Percentiles rank a stretch among this genome's conserved stretches.
Conservation (phyloP, 2,888 invertebrate species). For the Perizoma affinitatum region DNA sequence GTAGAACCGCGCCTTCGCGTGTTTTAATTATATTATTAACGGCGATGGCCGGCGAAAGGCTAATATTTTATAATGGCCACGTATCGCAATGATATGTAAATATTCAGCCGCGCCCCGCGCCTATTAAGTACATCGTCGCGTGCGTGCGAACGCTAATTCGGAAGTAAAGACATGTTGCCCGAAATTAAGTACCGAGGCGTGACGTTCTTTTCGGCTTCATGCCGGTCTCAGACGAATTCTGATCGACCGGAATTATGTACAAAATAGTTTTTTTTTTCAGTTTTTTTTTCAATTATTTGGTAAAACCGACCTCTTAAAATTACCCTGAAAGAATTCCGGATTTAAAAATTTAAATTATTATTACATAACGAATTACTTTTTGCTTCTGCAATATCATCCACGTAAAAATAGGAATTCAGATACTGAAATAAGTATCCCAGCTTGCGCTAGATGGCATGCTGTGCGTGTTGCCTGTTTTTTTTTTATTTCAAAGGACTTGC, state of each 20-base stretch:
- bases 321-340: too few relatives aligned
- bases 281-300: too few relatives aligned
- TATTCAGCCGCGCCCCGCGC: constrained; percentile 73
- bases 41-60: constrained; percentile 75
- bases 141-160: constrained; percentile 77
- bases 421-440: too few relatives aligned
- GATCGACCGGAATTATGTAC: constrained; percentile 38
- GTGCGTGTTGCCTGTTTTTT: too few relatives aligned
- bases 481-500: too few relatives aligned
- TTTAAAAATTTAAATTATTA: too few relatives aligned
- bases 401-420: too few relatives aligned
- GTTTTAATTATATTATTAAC: constrained; percentile 84
- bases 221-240: constrained; percentile 57
- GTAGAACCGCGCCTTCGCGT: constrained; percentile 78
- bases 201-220: constrained; percentile 56
- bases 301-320: too few relatives aligned
- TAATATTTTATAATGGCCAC: constrained; percentile 81
- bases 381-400: too few relatives aligned
- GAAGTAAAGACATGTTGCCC: constrained; percentile 74
- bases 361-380: too few relatives aligned
- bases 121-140: constrained; percentile 71
- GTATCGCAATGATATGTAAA: constrained; percentile 84
- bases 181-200: constrained; percentile 72
- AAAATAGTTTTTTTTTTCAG: too few relatives aligned
- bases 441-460: too few relatives aligned